These are phyloP conservation scores for Eristalis arbustorum DNA, from an alignment of 2,888 invertebrate species.

Conservation along the genomic window DNA sequence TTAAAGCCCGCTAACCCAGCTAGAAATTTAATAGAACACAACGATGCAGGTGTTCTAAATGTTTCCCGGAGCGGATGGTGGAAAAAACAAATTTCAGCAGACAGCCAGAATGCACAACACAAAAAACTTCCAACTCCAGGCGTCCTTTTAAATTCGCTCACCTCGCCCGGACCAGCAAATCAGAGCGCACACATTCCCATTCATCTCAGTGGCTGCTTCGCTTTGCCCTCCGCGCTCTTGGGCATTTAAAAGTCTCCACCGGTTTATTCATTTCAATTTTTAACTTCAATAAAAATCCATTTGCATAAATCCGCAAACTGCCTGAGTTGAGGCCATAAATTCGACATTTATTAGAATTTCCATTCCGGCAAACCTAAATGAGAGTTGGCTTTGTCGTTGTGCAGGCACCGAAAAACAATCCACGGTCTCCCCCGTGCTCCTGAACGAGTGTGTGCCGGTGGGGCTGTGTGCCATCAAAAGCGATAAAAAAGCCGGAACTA, in stretches of 20 bases:
- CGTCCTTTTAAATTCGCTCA: not conserved
- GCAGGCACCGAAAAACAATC: conserved; percentile 11
- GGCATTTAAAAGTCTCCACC: conserved; percentile 13
- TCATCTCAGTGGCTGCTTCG: not conserved
- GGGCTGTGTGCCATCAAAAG: not conserved
- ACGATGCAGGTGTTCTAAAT: not conserved
- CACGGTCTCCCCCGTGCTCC: not conserved
- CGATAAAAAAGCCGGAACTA: conserved; percentile 7
- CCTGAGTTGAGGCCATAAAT: conserved; percentile 43
- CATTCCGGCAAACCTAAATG: conserved; percentile 37
- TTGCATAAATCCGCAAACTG: conserved; percentile 48
- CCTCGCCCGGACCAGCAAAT: not conserved
- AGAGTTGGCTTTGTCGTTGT: conserved; percentile 9
- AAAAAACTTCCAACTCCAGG: not conserved
- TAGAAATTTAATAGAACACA: not conserved
- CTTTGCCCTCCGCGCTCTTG: not conserved
- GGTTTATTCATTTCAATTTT: conserved; percentile 42
- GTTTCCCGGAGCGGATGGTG: not conserved
- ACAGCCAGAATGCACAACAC: not conserved
- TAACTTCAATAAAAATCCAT: conserved; percentile 42
- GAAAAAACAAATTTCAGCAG: not conserved
- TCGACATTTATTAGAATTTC: conserved; percentile 55
- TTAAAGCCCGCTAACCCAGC: not conserved
- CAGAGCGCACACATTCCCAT: not conserved
- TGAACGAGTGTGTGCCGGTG: no score